Conservation (phyloP, 2,797 vertebrate species). For the Borostomias antarcticus region DNA sequence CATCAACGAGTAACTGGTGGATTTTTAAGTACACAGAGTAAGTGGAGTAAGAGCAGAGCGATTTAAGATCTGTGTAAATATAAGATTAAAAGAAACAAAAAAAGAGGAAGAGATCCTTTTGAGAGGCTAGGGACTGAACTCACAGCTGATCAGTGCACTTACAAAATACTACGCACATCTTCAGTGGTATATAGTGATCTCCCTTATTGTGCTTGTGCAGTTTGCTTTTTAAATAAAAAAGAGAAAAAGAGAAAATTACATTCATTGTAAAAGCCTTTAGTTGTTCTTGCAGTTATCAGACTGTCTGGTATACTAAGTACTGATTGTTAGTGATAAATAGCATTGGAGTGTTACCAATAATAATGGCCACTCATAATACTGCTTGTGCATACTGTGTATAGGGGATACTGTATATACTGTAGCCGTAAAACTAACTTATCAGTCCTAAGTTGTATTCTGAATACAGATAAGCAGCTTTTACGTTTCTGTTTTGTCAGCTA, state of each 20-base stretch:
- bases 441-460: conserved; percentile 51
- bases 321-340: conserved; percentile 59
- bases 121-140: conserved; percentile 40
- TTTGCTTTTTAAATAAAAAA: conserved; percentile 58
- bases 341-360: background rate
- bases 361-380: background rate
- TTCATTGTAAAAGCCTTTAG: conserved; percentile 80
- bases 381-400: conserved; percentile 8
- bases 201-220: conserved; percentile 81
- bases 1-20: too few relatives aligned
- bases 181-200: conserved; percentile 70
- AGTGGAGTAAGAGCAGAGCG: background rate
- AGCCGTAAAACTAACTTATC: conserved; percentile 36
- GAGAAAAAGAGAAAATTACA: conserved; percentile 80
- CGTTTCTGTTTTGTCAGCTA: conserved; percentile 62
- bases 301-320: conserved; percentile 71
- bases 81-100: background rate
- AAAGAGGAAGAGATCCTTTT: conserved; percentile 27
- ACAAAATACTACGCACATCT: conserved; percentile 51
- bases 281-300: conserved; percentile 72
- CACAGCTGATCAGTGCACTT: conserved; percentile 62
- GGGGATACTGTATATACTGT: conserved; percentile 25
- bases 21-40: background rate
- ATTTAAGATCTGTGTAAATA: conserved; percentile 1
- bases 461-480: conserved; percentile 49